These are phyloP conservation scores for Lerista edwardsae DNA, from an alignment of 2,797 vertebrate genomes.

Conservation along the genomic window DNA sequence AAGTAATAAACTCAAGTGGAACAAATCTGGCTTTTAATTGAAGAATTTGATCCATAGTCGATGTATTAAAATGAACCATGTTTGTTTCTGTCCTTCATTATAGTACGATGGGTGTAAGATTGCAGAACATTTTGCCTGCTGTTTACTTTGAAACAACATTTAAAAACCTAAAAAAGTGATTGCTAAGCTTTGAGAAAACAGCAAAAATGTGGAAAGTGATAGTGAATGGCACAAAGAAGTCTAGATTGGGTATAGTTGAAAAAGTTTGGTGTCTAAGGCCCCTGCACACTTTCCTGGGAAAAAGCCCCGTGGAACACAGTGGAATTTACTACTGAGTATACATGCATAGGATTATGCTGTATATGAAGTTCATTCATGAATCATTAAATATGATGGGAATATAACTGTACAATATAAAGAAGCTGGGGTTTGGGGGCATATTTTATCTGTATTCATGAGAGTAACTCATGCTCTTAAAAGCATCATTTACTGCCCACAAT, in stretches of 20 bases:
- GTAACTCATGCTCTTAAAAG: too few species aligned
- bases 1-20: slow-evolving; percentile 3
- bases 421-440: neutral
- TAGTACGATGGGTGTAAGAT: neutral
- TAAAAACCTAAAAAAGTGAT: neutral
- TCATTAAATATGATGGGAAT: neutral
- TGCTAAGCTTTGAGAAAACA: neutral
- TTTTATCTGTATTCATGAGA: too few species aligned
- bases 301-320: too few species aligned
- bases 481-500: too few species aligned
- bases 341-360: neutral
- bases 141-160: slow-evolving; percentile 5
- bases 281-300: too few species aligned
- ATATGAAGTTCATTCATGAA: neutral
- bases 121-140: neutral
- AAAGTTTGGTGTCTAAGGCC: too few species aligned
- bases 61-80: neutral
- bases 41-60: neutral
- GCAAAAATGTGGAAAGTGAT: neutral
- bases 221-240: neutral
- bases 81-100: neutral
- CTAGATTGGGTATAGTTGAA: neutral
- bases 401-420: neutral
- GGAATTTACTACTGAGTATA: neutral
- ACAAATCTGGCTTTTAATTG: slow-evolving; percentile 24